Evolutionary conservation across 2,113 vertebrate species (phyloP).

Genomic region (Formicarius rufipectus): DNA sequence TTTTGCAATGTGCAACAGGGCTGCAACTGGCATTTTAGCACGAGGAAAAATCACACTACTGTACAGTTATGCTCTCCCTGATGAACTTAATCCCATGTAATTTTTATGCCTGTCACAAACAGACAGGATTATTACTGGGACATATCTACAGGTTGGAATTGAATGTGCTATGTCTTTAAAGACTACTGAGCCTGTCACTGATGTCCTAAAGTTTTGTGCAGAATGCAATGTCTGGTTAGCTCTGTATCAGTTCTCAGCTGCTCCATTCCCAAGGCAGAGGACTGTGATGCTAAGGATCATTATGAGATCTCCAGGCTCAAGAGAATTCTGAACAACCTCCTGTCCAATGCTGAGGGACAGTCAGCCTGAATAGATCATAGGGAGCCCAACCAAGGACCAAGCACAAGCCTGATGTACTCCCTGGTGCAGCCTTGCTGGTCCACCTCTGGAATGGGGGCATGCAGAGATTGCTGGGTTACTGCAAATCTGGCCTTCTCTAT

Average conservation of each 20-base stretch:
- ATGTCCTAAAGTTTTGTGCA: not conserved
- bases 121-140: not conserved
- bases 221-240: rapidly evolving
- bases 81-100: not conserved
- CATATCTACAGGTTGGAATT: not conserved
- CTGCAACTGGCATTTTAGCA: not conserved
- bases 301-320: not conserved
- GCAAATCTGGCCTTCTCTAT: not conserved
- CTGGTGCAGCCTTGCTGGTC: not conserved
- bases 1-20: not conserved
- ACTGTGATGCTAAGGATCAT: not conserved
- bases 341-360: rapidly evolving
- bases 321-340: not conserved
- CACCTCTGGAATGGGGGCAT: not conserved
- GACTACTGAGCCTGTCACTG: not conserved
- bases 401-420: not conserved
- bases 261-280: not conserved
- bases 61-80: not conserved
- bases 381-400: not conserved
- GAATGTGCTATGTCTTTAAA: not conserved
- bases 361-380: not conserved
- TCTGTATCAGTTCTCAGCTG: not conserved
- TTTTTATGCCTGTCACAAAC: not conserved
- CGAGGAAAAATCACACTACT: not conserved
- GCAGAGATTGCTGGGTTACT: rapidly evolving